Evolutionary conservation across 2,113 vertebrate species (phyloP), one percentile per base, ranked within the genome.

Genomic region (Charina bottae): DNA sequence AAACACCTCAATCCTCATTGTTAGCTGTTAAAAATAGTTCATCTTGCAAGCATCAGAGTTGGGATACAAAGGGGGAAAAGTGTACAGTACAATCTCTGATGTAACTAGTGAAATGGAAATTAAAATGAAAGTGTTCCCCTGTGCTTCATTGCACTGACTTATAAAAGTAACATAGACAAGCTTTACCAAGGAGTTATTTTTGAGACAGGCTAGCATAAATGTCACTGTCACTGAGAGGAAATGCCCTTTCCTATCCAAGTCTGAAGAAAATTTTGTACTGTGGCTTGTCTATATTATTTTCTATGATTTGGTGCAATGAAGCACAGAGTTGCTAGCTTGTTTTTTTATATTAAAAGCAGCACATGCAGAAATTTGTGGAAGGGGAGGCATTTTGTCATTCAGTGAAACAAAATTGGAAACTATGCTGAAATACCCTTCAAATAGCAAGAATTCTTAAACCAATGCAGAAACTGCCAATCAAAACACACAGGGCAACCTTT

Each of bases 181-280:
- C 23, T 94, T 62, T 89, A 92, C 56, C 1, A 0, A 13, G 85
- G 28, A 88, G 26, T 94, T 60, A 21, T 91, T 23, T 94, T 58
- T 68, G 92, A 92, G 49, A 94, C 62, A n/a, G n/a, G 26, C 72
- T 84, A 90, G 91, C 53, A 95, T 28, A 96, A 92, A 90, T 0
- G 2, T 2, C 6, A 78, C 46, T 78, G 33, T 88, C 84, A 90
- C 89, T 89, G 92, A 89, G 93, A 54, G 72, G 0, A 87, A 94
- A 55, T 1, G 37, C 42, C n/a, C 83, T 94, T 93, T 90, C 54
- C 7, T 33, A 91, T 4, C 37, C 28, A 7, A 26, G 37, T 93
- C 92, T 92, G 84, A 91, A 72, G 37, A 91, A 91, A 60, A 90
- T 78, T 93, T 85, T 0, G 0, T 58, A 60, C 78, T 90, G 59